A percentile compares a stretch with the other conserved stretches of the same genome.
Evolutionary conservation across 30 jellyfish, hydroid and myxozoan species (phyloP).

Genomic region (Sanderia malayensis): DNA sequence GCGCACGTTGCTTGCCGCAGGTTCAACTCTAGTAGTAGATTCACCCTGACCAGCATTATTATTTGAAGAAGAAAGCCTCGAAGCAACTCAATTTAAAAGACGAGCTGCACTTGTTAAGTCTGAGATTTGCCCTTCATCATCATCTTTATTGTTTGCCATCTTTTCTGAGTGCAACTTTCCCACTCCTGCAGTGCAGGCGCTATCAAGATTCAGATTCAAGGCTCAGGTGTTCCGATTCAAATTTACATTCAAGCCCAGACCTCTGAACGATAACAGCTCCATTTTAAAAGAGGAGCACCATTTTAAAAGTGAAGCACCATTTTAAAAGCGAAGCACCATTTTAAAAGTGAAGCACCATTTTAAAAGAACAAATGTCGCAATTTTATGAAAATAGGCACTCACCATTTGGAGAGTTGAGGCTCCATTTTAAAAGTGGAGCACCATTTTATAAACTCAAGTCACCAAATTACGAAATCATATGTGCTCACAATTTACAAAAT

Average conservation of each 20-base stretch:
- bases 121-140: slow-evolving; percentile 7
- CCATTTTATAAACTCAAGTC: no score
- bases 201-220: no score
- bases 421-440: no score
- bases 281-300: not conserved
- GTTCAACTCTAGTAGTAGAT: no score
- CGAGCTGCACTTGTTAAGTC: slow-evolving; percentile 8
- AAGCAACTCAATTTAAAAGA: slow-evolving; percentile 10
- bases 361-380: not conserved
- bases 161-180: not conserved
- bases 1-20: no score
- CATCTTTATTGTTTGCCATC: slow-evolving; percentile 6
- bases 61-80: slow-evolving; percentile 1
- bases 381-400: not conserved
- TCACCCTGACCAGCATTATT: not conserved
- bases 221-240: not conserved
- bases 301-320: not conserved
- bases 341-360: not conserved
- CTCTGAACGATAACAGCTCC: not conserved
- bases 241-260: slow-evolving; percentile 12
- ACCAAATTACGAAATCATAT: no score
- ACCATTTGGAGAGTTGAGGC: no score
- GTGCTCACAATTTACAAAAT: not conserved
- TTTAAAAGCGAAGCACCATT: not conserved
- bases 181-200: not conserved